Evolutionary conservation across 2,113 vertebrate genomes (phyloP).

Genomic region (Salvelinus fontinalis): DNA sequence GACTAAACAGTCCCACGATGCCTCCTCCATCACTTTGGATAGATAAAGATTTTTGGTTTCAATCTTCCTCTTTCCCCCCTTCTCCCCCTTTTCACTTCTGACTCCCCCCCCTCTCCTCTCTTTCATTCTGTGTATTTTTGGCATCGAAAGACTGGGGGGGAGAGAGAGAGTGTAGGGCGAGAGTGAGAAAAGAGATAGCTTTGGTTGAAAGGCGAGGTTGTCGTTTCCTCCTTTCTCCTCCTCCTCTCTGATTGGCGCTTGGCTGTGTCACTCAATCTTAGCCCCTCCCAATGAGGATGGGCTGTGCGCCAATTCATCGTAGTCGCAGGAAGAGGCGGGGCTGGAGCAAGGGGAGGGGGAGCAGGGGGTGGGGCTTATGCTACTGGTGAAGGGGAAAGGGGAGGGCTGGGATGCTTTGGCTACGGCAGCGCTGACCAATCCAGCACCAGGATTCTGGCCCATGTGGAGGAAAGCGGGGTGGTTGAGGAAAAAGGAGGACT

Average conservation of each 20-base stretch:
- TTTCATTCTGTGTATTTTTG: conserved; percentile 81
- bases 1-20: conserved; percentile 69
- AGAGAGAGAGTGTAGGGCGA: conserved; percentile 46
- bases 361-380: conserved; percentile 80
- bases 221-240: conserved; percentile 52
- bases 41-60: conserved; percentile 78
- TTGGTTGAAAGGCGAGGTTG: conserved; percentile 78
- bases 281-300: conserved; percentile 77
- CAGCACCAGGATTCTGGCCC: conserved; percentile 76
- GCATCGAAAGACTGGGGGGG: conserved; percentile 75
- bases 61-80: conserved; percentile 60
- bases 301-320: conserved; percentile 80
- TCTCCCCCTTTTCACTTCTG: conserved; percentile 56
- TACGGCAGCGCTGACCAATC: conserved; percentile 77
- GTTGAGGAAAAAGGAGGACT: conserved; percentile 88
- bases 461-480: conserved; percentile 86
- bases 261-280: conserved; percentile 78
- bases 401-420: conserved; percentile 80
- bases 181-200: conserved; percentile 78
- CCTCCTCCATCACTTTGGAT: conserved; percentile 63
- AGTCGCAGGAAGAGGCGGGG: conserved; percentile 79
- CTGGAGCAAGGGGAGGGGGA: conserved; percentile 80
- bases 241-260: conserved; percentile 73
- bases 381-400: conserved; percentile 78
- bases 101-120: conserved; percentile 71